phyloP scores from a whole-genome alignment of 2,113 vertebrate species.

The Entelurus aequoreus region DNA sequence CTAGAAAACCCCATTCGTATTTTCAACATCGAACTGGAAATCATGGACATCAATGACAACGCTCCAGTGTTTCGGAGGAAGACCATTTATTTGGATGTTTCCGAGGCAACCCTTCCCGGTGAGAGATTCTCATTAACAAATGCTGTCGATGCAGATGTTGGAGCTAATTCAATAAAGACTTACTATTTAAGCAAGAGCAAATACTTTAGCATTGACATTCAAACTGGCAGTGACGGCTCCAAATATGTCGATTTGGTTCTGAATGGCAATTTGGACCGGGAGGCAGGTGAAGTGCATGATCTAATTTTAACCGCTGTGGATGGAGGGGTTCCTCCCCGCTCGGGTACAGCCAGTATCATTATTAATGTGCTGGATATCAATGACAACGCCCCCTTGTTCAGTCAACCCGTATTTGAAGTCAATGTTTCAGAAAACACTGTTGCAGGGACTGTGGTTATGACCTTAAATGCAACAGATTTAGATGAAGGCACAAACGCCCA shows the following conservation, averaged over 20 bases:
- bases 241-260: slow-evolving; percentile 75
- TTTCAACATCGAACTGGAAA: slow-evolving; percentile 72
- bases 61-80: slow-evolving; percentile 72
- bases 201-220: slow-evolving; percentile 71
- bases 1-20: slow-evolving; percentile 71
- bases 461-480: slow-evolving; percentile 67
- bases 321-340: slow-evolving; percentile 69
- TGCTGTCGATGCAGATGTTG: slow-evolving; percentile 76
- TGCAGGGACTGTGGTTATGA: slow-evolving; percentile 61
- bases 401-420: slow-evolving; percentile 59
- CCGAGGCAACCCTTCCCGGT: slow-evolving; percentile 72
- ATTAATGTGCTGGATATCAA: slow-evolving; percentile 73
- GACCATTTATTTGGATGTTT: slow-evolving; percentile 77
- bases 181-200: slow-evolving; percentile 72
- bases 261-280: slow-evolving; percentile 63
- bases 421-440: slow-evolving; percentile 64
- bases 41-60: slow-evolving; percentile 78
- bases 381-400: slow-evolving; percentile 72
- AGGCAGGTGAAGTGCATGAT: slow-evolving; percentile 58
- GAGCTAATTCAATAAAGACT: slow-evolving; percentile 72
- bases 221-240: slow-evolving; percentile 71
- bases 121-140: slow-evolving; percentile 77
- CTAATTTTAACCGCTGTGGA: slow-evolving; percentile 72
- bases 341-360: slow-evolving; percentile 70
- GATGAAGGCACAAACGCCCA: slow-evolving; percentile 69